Percentiles rank a stretch among this genome's conserved stretches.
Conservation (phyloP, 92 coral and sea anemone genomes). For the Bergia sp. region DNA sequence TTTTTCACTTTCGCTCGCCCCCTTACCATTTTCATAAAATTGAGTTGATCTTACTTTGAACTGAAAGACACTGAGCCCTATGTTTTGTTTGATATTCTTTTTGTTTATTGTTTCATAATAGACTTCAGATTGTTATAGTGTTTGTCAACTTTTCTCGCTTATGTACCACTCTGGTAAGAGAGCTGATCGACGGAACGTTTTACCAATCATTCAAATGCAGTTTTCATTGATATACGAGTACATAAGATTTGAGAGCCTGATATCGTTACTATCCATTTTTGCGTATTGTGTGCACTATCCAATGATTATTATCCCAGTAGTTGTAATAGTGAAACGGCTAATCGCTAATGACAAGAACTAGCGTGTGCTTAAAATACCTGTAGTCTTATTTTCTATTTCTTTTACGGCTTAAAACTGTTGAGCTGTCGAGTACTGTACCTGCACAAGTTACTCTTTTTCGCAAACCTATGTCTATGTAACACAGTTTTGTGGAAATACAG, state of each 20-base stretch:
- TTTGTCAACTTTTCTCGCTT: neutral
- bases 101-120: too few species aligned
- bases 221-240: too few species aligned
- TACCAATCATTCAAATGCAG: too few species aligned
- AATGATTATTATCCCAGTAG: neutral
- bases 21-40: neutral
- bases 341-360: neutral
- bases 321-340: neutral
- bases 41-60: neutral
- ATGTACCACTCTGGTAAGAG: neutral
- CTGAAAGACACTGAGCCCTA: neutral
- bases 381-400: neutral
- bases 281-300: neutral
- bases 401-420: neutral
- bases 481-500: too few species aligned
- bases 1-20: neutral
- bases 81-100: neutral
- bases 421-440: neutral
- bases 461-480: neutral
- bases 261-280: neutral
- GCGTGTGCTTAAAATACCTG: neutral
- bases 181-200: too few species aligned
- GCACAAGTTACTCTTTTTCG: neutral
- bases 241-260: neutral
- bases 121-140: neutral